phyloP scores from a whole-genome alignment of 2,113 vertebrate species.

The Dinomys branickii region DNA sequence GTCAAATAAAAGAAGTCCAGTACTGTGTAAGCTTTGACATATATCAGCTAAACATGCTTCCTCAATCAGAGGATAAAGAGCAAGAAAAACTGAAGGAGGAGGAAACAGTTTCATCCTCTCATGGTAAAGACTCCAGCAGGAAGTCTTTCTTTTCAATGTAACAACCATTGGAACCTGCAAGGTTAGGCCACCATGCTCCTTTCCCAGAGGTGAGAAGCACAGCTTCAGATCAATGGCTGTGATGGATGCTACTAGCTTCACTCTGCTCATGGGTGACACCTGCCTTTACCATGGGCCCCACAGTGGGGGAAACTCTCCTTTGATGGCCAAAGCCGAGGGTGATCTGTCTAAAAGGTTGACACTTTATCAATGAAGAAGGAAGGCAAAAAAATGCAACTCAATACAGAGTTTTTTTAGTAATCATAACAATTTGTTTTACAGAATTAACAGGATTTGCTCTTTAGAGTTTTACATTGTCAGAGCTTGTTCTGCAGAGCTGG shows the following conservation, averaged over 20 bases:
- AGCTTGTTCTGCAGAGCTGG: background rate
- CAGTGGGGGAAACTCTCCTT: background rate
- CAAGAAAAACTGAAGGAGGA: too few relatives aligned
- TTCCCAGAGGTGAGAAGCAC: background rate
- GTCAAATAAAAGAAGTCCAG: background rate
- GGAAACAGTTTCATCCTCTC: background rate
- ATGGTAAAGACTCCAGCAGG: background rate
- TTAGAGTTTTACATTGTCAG: background rate
- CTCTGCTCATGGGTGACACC: background rate
- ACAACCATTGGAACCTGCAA: background rate
- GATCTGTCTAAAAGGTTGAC: background rate
- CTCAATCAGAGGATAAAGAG: background rate
- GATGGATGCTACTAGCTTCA: background rate
- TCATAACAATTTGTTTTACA: background rate
- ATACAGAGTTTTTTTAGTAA: background rate
- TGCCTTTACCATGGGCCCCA: too few relatives aligned
- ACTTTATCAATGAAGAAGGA: background rate
- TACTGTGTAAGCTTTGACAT: background rate
- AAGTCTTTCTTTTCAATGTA: background rate
- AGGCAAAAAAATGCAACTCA: background rate
- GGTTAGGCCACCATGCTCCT: background rate
- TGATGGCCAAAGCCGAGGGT: background rate
- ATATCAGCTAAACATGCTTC: background rate
- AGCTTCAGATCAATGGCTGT: background rate
- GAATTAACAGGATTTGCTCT: conserved; percentile 19